A percentile compares a stretch with the other conserved stretches of the same genome.
These are phyloP conservation scores for Atta colombica DNA, from an alignment of 1,140 invertebrate genomes.

Conservation along the genomic window DNA sequence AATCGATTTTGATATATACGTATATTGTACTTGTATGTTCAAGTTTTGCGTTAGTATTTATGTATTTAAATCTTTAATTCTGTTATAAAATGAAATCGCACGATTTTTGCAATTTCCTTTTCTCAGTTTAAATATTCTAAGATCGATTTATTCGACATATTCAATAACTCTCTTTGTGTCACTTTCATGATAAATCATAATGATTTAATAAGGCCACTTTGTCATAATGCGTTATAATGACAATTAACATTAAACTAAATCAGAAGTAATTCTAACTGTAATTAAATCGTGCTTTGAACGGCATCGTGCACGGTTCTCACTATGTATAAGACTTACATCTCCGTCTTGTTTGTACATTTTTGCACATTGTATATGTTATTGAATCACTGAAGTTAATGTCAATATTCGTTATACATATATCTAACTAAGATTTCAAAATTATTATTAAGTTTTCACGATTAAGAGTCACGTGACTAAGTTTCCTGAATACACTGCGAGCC, in stretches of 20 bases:
- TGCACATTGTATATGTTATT: constrained; percentile 36
- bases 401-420: constrained; percentile 1
- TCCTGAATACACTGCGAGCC: constrained; percentile 14
- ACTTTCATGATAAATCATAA: neutral
- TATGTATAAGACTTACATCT: constrained; percentile 8
- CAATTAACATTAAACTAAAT: constrained; percentile 14
- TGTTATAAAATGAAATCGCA: neutral
- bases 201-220: neutral
- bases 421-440: constrained; percentile 18
- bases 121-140: neutral
- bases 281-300: neutral
- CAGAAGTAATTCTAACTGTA: constrained; percentile 12
- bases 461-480: constrained; percentile 6
- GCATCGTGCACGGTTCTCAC: neutral
- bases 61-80: constrained; percentile 28
- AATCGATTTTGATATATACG: neutral
- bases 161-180: neutral
- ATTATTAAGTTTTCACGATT: constrained; percentile 11
- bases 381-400: constrained; percentile 40
- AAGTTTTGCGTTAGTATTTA: constrained; percentile 19
- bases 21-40: neutral
- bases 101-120: neutral
- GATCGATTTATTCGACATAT: neutral
- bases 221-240: neutral
- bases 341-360: constrained; percentile 36